These are phyloP conservation scores for Neosilurus mollespiculum DNA, from an alignment of 2,797 vertebrate species.

Conservation along the genomic window DNA sequence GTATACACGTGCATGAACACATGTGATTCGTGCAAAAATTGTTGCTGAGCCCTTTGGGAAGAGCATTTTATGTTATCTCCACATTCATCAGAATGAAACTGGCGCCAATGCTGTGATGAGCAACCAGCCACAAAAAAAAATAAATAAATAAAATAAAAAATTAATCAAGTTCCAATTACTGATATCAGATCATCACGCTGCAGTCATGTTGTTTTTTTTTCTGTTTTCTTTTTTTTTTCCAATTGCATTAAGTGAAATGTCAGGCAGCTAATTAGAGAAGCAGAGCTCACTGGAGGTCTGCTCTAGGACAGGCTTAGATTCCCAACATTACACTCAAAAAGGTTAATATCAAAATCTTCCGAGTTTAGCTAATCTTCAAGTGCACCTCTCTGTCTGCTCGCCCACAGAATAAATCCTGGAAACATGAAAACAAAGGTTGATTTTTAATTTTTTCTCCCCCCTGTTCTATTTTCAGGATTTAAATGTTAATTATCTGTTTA, in stretches of 20 bases:
- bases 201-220: conserved; percentile 49
- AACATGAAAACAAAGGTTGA: not conserved
- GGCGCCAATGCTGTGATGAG: conserved; percentile 32
- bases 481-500: conserved; percentile 8
- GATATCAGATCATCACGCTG: conserved; percentile 44
- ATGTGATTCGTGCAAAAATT: conserved; percentile 30
- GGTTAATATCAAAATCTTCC: conserved; percentile 51
- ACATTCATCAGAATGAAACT: conserved; percentile 40
- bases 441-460: not conserved
- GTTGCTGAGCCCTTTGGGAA: conserved; percentile 3
- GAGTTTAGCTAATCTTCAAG: conserved; percentile 37
- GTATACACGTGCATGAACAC: not conserved
- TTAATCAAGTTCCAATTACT: conserved; percentile 52
- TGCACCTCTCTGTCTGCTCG: conserved; percentile 9
- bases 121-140: conserved; percentile 15
- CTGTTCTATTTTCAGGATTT: not conserved
- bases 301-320: conserved; percentile 38
- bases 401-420: not conserved
- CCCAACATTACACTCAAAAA: conserved; percentile 50
- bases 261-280: conserved; percentile 58
- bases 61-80: conserved; percentile 48
- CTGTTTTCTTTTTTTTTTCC: conserved; percentile 26
- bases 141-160: too few relatives aligned
- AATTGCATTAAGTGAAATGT: conserved; percentile 59
- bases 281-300: conserved; percentile 24